A percentile compares a stretch with the other conserved stretches of the same genome.
phyloP scores from a whole-genome alignment of 2,797 vertebrate genomes.

The Sternotherus odoratus region DNA sequence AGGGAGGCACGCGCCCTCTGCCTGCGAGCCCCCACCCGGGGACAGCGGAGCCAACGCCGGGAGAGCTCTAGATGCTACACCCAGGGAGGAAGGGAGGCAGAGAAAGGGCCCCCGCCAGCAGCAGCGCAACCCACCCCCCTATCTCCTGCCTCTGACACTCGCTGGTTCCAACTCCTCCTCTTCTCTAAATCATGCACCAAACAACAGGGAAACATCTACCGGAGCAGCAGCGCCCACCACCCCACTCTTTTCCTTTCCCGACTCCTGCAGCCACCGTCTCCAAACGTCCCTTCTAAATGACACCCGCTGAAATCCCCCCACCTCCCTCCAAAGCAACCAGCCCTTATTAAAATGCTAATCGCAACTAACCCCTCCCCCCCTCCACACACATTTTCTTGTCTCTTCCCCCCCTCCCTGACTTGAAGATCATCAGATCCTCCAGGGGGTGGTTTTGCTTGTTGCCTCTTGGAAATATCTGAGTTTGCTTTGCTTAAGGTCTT shows the following conservation, averaged over 20 bases:
- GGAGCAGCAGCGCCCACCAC: slow-evolving; percentile 34
- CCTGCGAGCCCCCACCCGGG: slow-evolving; percentile 38
- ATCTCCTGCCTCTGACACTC: slow-evolving; percentile 44
- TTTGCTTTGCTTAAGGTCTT: not conserved
- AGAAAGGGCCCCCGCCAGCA: not conserved
- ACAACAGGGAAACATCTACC: slow-evolving; percentile 74
- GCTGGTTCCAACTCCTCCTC: slow-evolving; percentile 63
- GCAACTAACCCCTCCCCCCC: slow-evolving; percentile 76
- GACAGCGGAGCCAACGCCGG: slow-evolving; percentile 12
- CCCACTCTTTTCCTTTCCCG: not conserved
- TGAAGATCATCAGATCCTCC: not conserved
- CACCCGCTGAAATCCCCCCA: slow-evolving; percentile 10
- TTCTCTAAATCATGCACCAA: slow-evolving; percentile 66
- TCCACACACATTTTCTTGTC: slow-evolving; percentile 65
- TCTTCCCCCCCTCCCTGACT: not conserved
- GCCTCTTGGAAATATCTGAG: not conserved
- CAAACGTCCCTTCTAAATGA: not conserved
- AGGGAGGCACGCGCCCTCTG: slow-evolving; percentile 55
- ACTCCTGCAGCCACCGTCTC: slow-evolving; percentile 28
- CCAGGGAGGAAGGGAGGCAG: slow-evolving; percentile 26
- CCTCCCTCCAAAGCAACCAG: slow-evolving; percentile 25
- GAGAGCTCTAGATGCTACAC: not conserved
- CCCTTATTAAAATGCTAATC: slow-evolving; percentile 69
- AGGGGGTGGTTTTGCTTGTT: not conserved
- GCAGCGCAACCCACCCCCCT: slow-evolving; percentile 17